Percentiles rank a stretch among this genome's conserved stretches.
Conservation (phyloP, 2,888 invertebrate genomes). For the Acronicta psi region DNA sequence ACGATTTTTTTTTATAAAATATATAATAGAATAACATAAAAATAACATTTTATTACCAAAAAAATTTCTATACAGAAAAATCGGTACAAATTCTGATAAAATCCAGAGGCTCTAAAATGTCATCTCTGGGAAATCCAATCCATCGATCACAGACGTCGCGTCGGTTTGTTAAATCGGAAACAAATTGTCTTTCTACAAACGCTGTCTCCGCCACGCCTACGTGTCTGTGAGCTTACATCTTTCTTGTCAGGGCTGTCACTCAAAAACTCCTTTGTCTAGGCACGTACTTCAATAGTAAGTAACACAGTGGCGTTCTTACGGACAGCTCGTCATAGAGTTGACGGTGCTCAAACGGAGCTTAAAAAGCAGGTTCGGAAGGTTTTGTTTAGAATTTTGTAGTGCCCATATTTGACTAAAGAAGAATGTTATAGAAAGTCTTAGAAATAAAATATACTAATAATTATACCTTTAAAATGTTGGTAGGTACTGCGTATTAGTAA, state of each 20-base stretch:
- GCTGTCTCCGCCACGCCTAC: conserved; percentile 2
- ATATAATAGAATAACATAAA: no score
- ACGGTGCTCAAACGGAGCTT: not conserved
- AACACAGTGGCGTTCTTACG: not conserved
- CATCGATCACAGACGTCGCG: no score
- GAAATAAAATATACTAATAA: no score
- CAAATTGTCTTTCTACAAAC: conserved; percentile 7
- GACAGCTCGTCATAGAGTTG: not conserved
- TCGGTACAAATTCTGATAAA: no score
- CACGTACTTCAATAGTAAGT: not conserved
- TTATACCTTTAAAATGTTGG: no score
- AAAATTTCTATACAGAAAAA: no score
- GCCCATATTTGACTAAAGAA: not conserved
- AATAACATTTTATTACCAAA: no score
- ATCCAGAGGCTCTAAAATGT: no score
- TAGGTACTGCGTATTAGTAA: no score
- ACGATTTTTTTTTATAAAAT: no score
- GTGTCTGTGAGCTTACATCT: not conserved
- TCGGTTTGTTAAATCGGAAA: conserved; percentile 17
- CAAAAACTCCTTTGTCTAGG: not conserved
- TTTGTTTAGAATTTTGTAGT: not conserved
- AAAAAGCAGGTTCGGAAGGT: not conserved
- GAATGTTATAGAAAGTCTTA: no score
- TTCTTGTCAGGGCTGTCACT: conserved; percentile 18
- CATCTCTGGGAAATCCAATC: no score